Conservation (phyloP, 2,113 vertebrate species). For the Pelecanoides urinatrix region DNA sequence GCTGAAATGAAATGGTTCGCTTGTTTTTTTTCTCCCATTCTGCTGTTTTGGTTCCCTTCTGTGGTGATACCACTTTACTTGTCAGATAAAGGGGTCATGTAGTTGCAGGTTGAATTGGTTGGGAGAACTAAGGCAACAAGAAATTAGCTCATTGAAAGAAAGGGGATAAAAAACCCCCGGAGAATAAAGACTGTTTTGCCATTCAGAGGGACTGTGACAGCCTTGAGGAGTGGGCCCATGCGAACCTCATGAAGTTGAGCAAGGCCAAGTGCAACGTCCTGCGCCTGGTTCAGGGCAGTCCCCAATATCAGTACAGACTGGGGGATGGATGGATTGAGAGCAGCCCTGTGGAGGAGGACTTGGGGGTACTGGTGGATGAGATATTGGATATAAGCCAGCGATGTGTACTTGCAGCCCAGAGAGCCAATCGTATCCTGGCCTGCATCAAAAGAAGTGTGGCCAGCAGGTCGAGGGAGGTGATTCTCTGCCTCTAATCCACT, state of each 20-base stretch:
- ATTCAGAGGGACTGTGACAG: neutral
- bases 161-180: neutral
- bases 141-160: neutral
- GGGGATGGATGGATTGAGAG: neutral
- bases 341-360: neutral
- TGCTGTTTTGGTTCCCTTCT: neutral
- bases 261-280: neutral
- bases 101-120: neutral
- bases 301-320: neutral
- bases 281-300: neutral
- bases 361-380: neutral
- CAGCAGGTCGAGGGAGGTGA: neutral
- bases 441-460: neutral
- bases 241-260: neutral
- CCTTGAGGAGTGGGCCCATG: neutral
- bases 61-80: neutral
- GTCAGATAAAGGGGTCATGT: neutral
- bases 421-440: neutral
- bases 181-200: neutral
- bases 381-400: neutral
- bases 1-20: neutral
- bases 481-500: neutral
- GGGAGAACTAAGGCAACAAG: neutral
- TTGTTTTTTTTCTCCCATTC: neutral
- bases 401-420: neutral